These are phyloP conservation scores for Aphis craccivora DNA, from an alignment of 1,140 invertebrate species.

Conservation along the genomic window DNA sequence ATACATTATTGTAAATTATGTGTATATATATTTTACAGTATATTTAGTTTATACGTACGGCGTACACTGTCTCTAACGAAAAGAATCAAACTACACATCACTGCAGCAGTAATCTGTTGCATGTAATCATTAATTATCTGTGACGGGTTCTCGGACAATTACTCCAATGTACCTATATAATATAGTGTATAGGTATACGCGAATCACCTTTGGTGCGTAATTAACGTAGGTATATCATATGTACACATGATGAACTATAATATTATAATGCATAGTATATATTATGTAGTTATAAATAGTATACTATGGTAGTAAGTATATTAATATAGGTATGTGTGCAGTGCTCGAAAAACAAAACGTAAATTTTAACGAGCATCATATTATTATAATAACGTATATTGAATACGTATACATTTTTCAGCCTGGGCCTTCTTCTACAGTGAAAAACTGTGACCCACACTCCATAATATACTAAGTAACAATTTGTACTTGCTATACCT, in stretches of 20 bases:
- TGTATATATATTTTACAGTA: not conserved
- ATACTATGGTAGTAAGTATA: no score
- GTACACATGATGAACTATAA: not conserved
- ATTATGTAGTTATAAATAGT: no score
- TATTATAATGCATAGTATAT: not conserved
- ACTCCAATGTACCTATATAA: not conserved
- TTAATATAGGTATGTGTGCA: not conserved
- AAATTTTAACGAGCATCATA: not conserved
- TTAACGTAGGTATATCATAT: not conserved
- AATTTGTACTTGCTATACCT: not conserved
- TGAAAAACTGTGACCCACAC: not conserved
- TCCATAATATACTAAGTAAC: not conserved
- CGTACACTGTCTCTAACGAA: not conserved
- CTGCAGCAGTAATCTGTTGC: not conserved
- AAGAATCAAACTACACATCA: conserved; percentile 13
- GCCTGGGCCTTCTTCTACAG: no score
- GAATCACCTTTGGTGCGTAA: conserved; percentile 11
- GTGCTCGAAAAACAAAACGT: not conserved
- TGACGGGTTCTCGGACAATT: conserved; percentile 42
- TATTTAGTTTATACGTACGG: not conserved
- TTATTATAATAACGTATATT: not conserved
- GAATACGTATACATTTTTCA: not conserved
- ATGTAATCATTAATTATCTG: conserved; percentile 37
- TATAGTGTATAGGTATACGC: no score
- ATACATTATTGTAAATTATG: not conserved